Percentiles rank a stretch among this genome's conserved stretches.
Evolutionary conservation across 2,113 vertebrate genomes (phyloP).

Genomic region (Pelusios castaneus): DNA sequence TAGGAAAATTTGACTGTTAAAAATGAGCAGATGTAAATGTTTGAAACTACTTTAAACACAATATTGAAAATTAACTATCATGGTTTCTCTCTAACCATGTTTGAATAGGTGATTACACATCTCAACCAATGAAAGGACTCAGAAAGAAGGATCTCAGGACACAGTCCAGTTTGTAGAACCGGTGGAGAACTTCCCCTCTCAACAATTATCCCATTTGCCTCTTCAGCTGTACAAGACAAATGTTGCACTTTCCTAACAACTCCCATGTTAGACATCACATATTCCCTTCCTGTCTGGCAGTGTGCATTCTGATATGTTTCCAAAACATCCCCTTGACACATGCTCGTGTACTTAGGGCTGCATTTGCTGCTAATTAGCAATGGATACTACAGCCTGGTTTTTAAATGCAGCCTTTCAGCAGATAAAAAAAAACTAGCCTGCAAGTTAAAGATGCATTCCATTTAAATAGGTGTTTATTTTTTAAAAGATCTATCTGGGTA

Average conservation of each 20-base stretch:
- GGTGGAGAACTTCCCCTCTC: accelerated
- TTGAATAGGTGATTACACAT: background rate
- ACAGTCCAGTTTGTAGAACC: background rate
- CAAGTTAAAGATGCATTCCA: slow-evolving; percentile 48
- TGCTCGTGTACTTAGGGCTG: slow-evolving; percentile 31
- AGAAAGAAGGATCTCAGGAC: background rate
- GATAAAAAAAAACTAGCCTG: slow-evolving; percentile 30
- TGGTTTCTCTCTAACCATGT: background rate
- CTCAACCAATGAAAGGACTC: background rate
- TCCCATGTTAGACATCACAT: slow-evolving; percentile 47
- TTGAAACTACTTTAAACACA: background rate
- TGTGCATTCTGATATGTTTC: slow-evolving; percentile 38
- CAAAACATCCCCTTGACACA: slow-evolving; percentile 55
- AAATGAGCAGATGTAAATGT: background rate
- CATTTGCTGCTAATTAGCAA: slow-evolving; percentile 71
- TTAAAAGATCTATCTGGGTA: background rate
- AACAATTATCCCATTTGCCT: background rate
- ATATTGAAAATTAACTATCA: background rate
- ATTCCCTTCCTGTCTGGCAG: slow-evolving; percentile 64
- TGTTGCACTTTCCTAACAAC: slow-evolving; percentile 24
- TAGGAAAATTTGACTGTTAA: background rate
- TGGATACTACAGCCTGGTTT: slow-evolving; percentile 21
- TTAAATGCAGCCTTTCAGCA: slow-evolving; percentile 1
- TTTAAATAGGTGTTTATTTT: background rate
- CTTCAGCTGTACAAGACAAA: slow-evolving; percentile 36